Percentiles rank a stretch among this genome's conserved stretches.
Evolutionary conservation across 2,113 vertebrate genomes (phyloP).

Genomic region (Pithys albifrons): DNA sequence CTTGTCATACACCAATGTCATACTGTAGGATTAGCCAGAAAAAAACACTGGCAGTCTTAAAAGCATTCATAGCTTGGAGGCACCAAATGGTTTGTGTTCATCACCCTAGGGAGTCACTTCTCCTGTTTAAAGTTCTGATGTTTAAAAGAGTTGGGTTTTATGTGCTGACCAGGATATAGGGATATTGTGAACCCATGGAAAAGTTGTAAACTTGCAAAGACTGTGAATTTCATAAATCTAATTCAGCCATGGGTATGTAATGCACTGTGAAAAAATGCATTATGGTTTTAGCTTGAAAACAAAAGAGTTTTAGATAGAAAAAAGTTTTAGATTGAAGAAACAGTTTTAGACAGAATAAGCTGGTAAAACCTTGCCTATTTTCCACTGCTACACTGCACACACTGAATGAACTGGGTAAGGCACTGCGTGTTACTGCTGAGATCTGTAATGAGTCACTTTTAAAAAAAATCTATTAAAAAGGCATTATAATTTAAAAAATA

Average conservation of each 20-base stretch:
- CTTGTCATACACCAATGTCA: neutral
- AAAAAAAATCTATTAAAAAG: neutral
- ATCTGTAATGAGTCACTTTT: neutral
- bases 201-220: neutral
- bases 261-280: neutral
- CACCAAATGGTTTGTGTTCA: neutral
- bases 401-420: neutral
- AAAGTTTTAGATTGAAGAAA: neutral
- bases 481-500: neutral
- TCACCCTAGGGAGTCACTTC: neutral
- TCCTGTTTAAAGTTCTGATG: neutral
- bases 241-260: neutral
- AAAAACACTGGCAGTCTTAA: neutral
- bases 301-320: neutral
- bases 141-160: neutral
- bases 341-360: neutral
- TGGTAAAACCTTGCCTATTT: neutral
- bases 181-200: neutral
- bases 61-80: neutral
- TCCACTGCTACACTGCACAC: neutral
- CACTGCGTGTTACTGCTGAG: neutral
- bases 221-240: neutral
- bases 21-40: neutral
- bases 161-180: neutral
- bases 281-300: neutral